Percentiles rank a stretch among this genome's conserved stretches.
Conservation (phyloP, 2,113 vertebrate genomes). For the Campylorhamphus procurvoides region DNA sequence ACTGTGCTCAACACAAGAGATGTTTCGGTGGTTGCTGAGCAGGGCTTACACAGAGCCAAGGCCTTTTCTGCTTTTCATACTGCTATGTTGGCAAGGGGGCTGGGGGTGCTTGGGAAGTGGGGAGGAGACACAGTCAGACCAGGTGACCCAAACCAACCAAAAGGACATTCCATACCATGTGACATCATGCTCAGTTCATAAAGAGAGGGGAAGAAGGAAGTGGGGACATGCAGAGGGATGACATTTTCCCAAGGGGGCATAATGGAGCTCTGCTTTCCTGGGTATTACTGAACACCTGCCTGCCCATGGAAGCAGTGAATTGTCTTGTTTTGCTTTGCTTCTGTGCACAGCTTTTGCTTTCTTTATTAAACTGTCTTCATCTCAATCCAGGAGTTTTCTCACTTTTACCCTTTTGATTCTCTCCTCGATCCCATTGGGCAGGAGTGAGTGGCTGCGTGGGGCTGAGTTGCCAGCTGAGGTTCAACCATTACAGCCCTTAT, state of each 20-base stretch:
- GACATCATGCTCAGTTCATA: not conserved
- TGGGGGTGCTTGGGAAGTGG: not conserved
- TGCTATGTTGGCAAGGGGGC: no score
- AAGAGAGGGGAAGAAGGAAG: not conserved
- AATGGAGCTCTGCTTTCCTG: not conserved
- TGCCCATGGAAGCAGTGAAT: accelerated
- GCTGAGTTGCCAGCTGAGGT: not conserved
- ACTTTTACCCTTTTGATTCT: not conserved
- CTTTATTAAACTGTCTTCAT: not conserved
- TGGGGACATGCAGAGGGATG: not conserved
- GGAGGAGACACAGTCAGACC: not conserved
- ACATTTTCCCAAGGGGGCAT: not conserved
- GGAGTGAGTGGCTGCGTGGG: not conserved
- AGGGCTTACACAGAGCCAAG: not conserved
- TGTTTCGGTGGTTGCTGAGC: not conserved
- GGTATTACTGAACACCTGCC: not conserved
- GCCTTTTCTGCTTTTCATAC: not conserved
- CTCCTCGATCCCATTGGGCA: accelerated
- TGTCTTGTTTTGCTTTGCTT: not conserved
- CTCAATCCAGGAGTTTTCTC: not conserved
- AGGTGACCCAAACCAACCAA: not conserved
- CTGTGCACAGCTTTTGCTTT: not conserved
- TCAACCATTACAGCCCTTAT: not conserved
- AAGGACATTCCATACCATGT: not conserved
- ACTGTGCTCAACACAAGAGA: no score